Evolutionary conservation across 2,113 vertebrate species (phyloP).

Genomic region (Pantherophis guttatus): DNA sequence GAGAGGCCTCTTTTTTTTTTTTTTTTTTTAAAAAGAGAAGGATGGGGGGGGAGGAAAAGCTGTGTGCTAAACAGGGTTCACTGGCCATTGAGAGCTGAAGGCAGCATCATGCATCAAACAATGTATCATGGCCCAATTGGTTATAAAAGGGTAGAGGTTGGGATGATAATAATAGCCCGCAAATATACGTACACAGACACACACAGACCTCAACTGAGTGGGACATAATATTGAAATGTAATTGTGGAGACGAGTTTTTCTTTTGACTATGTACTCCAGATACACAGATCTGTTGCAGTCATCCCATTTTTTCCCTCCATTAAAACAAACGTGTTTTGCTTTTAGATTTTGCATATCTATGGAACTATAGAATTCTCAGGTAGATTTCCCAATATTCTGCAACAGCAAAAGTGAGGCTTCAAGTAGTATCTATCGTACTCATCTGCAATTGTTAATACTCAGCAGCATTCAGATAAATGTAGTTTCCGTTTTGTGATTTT

Average conservation of each 20-base stretch:
- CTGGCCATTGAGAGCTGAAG: conserved; percentile 63
- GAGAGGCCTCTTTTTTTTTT: conserved; percentile 59
- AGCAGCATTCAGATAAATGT: neutral
- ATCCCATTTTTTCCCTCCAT: neutral
- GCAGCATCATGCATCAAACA: conserved; percentile 66
- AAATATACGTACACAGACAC: neutral
- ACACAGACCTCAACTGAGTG: fast-evolving
- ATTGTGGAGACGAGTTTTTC: conserved; percentile 4
- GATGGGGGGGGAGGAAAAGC: conserved; percentile 37
- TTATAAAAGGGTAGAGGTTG: conserved; percentile 23
- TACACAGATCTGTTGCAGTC: neutral
- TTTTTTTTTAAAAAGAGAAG: conserved; percentile 29
- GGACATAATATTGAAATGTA: conserved; percentile 35
- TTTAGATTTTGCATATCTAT: neutral
- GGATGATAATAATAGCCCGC: conserved; percentile 13
- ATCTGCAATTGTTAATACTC: neutral
- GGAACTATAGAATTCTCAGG: neutral
- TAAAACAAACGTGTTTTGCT: neutral
- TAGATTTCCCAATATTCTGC: neutral
- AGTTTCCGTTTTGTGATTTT: neutral
- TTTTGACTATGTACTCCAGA: conserved; percentile 5
- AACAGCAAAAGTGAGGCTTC: neutral
- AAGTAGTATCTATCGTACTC: neutral
- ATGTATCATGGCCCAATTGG: conserved; percentile 26
- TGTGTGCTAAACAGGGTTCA: conserved; percentile 73